A percentile compares a stretch with the other conserved stretches of the same genome.
These are phyloP conservation scores for Drosophila athabasca DNA, from an alignment of 1,140 invertebrate species.

Conservation along the genomic window DNA sequence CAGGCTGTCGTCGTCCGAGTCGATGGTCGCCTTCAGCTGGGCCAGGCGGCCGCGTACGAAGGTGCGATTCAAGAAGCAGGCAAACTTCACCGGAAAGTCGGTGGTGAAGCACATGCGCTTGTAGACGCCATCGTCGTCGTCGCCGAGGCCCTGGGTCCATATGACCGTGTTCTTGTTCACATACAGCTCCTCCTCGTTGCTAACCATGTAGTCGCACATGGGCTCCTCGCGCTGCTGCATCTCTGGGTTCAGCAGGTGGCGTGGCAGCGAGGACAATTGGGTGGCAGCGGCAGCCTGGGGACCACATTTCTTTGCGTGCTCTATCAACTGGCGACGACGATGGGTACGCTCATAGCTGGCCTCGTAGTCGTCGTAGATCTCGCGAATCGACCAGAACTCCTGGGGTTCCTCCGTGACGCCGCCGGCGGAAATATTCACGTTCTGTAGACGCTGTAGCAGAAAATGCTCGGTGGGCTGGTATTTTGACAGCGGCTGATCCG, in stretches of 20 bases:
- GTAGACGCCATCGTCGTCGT: conserved; percentile 75
- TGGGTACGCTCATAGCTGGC: conserved; percentile 50
- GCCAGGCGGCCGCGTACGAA: conserved; percentile 88
- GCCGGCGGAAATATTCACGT: conserved; percentile 88
- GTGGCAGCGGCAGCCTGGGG: conserved; percentile 61
- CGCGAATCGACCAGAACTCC: conserved; percentile 89
- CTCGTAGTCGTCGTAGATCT: conserved; percentile 82
- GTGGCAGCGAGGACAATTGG: conserved; percentile 62
- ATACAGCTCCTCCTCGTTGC: conserved; percentile 94
- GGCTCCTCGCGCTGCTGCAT: conserved; percentile 48
- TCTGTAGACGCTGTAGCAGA: conserved; percentile 88
- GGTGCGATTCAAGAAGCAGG: conserved; percentile 87
- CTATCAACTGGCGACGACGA: conserved; percentile 61
- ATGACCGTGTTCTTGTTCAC: conserved; percentile 92
- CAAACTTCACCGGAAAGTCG: conserved; percentile 91
- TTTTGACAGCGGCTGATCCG: conserved; percentile 75
- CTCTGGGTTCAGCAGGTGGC: conserved; percentile 38
- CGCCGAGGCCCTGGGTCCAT: conserved; percentile 86
- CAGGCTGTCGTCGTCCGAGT: conserved; percentile 55
- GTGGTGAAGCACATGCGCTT: conserved; percentile 90
- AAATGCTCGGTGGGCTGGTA: conserved; percentile 85
- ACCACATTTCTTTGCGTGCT: conserved; percentile 62
- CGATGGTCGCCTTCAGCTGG: conserved; percentile 45
- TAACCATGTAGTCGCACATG: conserved; percentile 78
- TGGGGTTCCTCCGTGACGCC: conserved; percentile 82